Percentiles rank a stretch among this genome's conserved stretches.
These are phyloP conservation scores for Melinopterus prodromus DNA, from an alignment of 2,888 invertebrate species.

Conservation along the genomic window DNA sequence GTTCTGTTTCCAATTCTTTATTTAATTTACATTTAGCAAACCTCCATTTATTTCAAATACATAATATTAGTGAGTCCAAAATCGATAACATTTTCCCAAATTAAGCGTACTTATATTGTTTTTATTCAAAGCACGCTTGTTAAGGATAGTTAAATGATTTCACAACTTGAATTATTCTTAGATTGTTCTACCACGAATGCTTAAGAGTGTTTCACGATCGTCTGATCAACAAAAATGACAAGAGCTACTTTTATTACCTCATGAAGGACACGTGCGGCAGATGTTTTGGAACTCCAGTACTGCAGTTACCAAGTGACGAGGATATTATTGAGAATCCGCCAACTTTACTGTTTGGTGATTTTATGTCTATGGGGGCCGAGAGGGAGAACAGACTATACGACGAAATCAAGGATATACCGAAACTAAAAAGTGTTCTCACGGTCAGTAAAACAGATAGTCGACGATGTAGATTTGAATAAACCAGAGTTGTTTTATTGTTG, in stretches of 20 bases:
- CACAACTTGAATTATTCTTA: slow-evolving; percentile 52
- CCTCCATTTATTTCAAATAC: no score
- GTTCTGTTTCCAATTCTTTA: no score
- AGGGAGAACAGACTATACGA: slow-evolving; percentile 81
- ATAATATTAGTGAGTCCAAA: no score
- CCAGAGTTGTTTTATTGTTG: no score
- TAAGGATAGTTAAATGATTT: no score
- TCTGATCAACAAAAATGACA: slow-evolving; percentile 82
- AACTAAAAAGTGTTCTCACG: slow-evolving; percentile 75
- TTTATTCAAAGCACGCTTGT: no score
- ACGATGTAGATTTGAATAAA: no score
- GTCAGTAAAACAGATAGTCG: slow-evolving; percentile 57
- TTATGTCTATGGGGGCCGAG: slow-evolving; percentile 77
- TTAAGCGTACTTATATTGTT: no score
- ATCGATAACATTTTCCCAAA: no score
- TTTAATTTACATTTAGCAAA: no score
- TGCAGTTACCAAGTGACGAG: slow-evolving; percentile 67
- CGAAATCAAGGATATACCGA: slow-evolving; percentile 78
- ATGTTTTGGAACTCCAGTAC: slow-evolving; percentile 69
- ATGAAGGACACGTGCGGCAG: slow-evolving; percentile 73
- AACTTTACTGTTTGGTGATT: slow-evolving; percentile 84
- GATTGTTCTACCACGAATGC: slow-evolving; percentile 92
- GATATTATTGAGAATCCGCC: slow-evolving; percentile 70
- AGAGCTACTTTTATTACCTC: slow-evolving; percentile 78
- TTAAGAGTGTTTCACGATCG: slow-evolving; percentile 92